Conservation (phyloP, 2,888 invertebrate genomes). For the Mesochorus sp. region DNA sequence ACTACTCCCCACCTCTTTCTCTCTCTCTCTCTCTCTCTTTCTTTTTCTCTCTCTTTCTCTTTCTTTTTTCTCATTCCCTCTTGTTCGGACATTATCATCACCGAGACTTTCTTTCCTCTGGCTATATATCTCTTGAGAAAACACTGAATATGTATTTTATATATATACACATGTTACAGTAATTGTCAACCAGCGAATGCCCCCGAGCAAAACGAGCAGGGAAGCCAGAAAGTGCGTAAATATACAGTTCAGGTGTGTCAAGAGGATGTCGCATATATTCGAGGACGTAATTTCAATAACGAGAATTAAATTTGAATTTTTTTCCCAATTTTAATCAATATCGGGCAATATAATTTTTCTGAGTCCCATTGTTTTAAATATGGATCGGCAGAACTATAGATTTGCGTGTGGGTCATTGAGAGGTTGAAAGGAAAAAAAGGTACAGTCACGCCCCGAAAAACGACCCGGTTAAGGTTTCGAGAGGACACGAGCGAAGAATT, state of each 20-base stretch:
- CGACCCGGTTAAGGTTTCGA: constrained; percentile 19
- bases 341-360: no score
- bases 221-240: constrained; percentile 52
- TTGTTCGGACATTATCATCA: constrained; percentile 22
- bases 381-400: constrained; percentile 51
- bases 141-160: background rate
- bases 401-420: no score
- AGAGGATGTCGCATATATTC: background rate
- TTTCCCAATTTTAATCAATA: no score
- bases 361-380: no score
- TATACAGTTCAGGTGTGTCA: constrained; percentile 20
- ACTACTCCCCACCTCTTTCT: no score
- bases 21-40: background rate
- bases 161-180: background rate
- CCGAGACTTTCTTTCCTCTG: constrained; percentile 29
- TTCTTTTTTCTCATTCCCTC: constrained; percentile 30
- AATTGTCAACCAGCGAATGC: no score
- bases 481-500: background rate
- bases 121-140: constrained; percentile 12
- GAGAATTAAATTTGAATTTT: background rate
- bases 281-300: background rate
- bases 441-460: constrained; percentile 49
- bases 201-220: no score
- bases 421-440: no score
- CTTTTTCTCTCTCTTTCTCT: constrained; percentile 5